Base-by-base conservation (phyloP, 2,888 invertebrate genomes). In the Mythimna loreyi region DNA sequence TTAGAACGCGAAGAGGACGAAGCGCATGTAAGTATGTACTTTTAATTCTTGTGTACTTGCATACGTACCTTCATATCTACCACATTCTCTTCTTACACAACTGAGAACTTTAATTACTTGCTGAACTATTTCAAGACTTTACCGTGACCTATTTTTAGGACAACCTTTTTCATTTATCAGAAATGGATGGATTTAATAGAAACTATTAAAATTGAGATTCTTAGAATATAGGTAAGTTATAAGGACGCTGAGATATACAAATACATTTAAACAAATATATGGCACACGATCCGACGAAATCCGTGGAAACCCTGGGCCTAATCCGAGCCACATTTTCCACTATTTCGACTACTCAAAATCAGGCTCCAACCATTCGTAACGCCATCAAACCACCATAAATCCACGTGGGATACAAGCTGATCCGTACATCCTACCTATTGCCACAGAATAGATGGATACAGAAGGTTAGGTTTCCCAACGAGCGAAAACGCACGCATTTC, bases 1-100 rank as follows among this genome's bases (percentile, higher is more conserved):
- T 89, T 87, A 89, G 86, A 89, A 84, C 82, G 83, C 85, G 84
- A 87, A 75, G 87, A 89, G 82, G 84, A 83, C 73, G 78, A 78
- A 86, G 86, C 85, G 86, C 86, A 85, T 83, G 88, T 72, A 85
- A 83, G 85, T 84, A 85, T 79, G 66, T 78, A 71, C 80, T 81
- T 64, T 63, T 72, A 64, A 71, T 77, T 77, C 76, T 75, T 77
- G 60, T 77, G 70, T 81, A 75, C 72, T 66, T 75, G 56, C 57
- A 65, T 63, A 25, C 64, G 67, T 74, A 68, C 76, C 60, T 75
- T 69, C 67, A 61, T 68, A 65, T 57, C 62, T 71, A 64, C 55
- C 57, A 52, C 40, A 49, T 59, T 57, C 60, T 65, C 19, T 56
- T 56, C 43, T 19, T 23, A 56, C 45, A 56, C 59, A 65, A 61